Base-by-base conservation (phyloP, 2,113 vertebrate genomes). In the Stegostoma tigrinum region DNA sequence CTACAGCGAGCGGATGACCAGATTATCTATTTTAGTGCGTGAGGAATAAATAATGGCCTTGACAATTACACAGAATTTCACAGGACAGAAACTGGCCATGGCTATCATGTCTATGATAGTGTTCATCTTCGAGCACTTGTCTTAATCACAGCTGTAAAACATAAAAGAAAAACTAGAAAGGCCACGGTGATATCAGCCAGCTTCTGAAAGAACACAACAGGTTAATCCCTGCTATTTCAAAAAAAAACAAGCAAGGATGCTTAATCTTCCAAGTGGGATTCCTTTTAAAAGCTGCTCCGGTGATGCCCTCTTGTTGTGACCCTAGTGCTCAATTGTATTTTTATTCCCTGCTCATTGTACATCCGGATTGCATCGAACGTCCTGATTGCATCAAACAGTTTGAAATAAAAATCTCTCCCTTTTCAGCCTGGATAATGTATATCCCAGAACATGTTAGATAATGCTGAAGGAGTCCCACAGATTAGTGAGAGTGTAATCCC, bases 351-450 rank as follows among this genome's bases (percentile, higher is more conserved):
- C 70, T 72, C 30, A 95, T 95, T 72, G 45, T 48, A 72, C 45
- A 95, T 48, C 93, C 93, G 48, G 93, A 94, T 24, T 94, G n/a
- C 27, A 67, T 68, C 19, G 23, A 95, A 52, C 21, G n/a, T n/a
- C 93, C 93, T 70, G 93, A 94, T 24, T 94, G n/a, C 27, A 67
- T 68, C 19, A 12, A 95, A 52, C 21, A 48, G 67, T 70, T 45
- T 94, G n/a, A 95, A 75, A 75, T 75, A 3, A 42, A 72, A 52
- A 95, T 75, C 67, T 95, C 68, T 72, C 94, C 67, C 45, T 95
- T 70, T 72, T 12, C 68, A 30, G 68, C 21, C 42, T 52, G 21
- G 45, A 75, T 72, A 72, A 52, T 95, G 30, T 75, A 95, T 52
- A 52, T 72, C 52, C 94, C 42, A 95, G 94, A 30, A 48, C 45